Evolutionary conservation across 1,140 invertebrate genomes (phyloP).

Genomic region (Habropoda laboriosa): DNA sequence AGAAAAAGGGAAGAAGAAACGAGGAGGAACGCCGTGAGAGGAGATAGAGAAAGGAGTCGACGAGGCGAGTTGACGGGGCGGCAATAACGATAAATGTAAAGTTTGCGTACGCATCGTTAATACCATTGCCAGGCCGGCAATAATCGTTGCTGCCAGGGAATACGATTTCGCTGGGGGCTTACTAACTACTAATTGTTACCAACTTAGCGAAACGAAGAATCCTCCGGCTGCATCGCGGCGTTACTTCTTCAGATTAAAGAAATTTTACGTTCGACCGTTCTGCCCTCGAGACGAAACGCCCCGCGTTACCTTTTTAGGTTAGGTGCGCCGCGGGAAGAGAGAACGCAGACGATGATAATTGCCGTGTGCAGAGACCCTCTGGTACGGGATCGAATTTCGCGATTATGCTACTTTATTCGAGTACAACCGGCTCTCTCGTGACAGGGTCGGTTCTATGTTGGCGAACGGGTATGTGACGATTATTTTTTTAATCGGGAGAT

Average conservation of each 20-base stretch:
- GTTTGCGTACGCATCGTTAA: conserved; percentile 76
- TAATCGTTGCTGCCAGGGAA: conserved; percentile 70
- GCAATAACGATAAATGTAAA: conserved; percentile 76
- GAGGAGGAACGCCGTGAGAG: background rate
- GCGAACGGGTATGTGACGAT: too few species aligned
- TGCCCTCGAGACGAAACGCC: background rate
- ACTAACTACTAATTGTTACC: conserved; percentile 76
- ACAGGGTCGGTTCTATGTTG: too few species aligned
- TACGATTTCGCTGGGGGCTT: conserved; percentile 65
- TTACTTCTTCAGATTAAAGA: conserved; percentile 46
- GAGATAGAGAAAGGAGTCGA: background rate
- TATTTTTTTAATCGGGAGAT: too few species aligned
- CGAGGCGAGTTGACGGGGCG: conserved; percentile 67
- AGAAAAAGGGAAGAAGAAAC: background rate
- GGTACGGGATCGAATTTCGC: background rate
- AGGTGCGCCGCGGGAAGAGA: background rate
- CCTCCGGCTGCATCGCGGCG: conserved; percentile 3
- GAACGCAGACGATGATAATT: conserved; percentile 18
- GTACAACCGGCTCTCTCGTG: too few species aligned
- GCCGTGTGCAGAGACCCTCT: too few species aligned
- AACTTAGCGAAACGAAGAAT: conserved; percentile 70
- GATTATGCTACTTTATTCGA: background rate
- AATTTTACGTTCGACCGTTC: conserved; percentile 18
- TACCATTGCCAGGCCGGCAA: conserved; percentile 63
- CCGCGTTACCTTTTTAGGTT: background rate